Base-by-base conservation (phyloP, 2,113 vertebrate genomes). In the Dicrurus megarhynchus region DNA sequence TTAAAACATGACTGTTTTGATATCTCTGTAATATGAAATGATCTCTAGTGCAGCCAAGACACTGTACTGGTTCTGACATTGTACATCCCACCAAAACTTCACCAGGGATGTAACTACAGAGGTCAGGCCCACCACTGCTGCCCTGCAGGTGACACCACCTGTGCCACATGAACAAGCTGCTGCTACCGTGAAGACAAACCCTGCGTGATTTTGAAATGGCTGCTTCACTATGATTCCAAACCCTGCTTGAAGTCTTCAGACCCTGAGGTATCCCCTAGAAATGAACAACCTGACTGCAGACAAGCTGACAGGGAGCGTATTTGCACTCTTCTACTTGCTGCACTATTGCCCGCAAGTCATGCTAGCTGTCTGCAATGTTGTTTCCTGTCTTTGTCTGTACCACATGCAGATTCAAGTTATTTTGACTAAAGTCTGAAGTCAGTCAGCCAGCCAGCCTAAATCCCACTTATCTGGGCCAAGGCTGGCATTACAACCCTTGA, bases 271-370 rank as follows among this genome's bases (percentile, higher is more conserved):
- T 27, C 9, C 30, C 49, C 68, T 32, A 21, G 28, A 21, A 85
- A 80, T 65, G 50, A 87, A 64, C 46, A 77, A 87, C 15, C n/a
- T 55, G 55, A 46, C 3, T 42, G 46, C 63, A 85, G 42, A 50
- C 0, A 3, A 88, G 55, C 18, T 0, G 1, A 33, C 35, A 55
- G 13, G 35, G 44, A 67, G 22, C 9, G 18, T 18, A 74, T 57
- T 42, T 55, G 37, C n/a, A 35, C 17, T 78, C 24, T 82, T 39
- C 57, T 32, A 46, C 35, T 71, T 50, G 70, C 63, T 53, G 24
- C 35, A 37, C 55, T 44, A 57, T 1, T 0, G 3, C 35, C 41
- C 0, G 0, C 7, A 0, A 79, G 55, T 21, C 87, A 55, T 3
- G 33, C 32, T 10, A 68, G 19, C 27, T 49, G 59, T 42, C 69